These are phyloP conservation scores for Allolobophora icterica DNA, from an alignment of 2,888 invertebrate genomes.

Conservation along the genomic window DNA sequence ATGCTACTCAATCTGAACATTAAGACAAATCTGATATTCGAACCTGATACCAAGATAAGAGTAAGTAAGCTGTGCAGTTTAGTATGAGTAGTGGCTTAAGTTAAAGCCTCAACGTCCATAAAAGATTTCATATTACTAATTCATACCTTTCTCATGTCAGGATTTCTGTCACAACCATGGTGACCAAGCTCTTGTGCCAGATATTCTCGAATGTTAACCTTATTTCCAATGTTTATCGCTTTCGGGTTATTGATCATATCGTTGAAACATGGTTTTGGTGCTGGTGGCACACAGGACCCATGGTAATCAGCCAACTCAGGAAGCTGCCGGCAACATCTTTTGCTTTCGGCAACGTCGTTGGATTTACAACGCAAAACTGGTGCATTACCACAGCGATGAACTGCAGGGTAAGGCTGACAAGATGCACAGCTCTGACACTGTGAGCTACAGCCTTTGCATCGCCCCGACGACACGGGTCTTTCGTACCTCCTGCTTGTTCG, in stretches of 20 bases:
- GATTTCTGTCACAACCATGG: not conserved
- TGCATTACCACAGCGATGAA: not conserved
- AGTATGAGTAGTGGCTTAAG: not conserved
- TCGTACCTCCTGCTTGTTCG: not conserved
- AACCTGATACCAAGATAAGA: not conserved
- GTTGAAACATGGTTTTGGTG: not conserved
- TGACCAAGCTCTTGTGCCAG: slow-evolving; percentile 13
- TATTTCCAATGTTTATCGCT: not conserved
- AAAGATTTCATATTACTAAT: not conserved
- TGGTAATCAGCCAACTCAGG: not conserved
- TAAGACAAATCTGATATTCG: no score
- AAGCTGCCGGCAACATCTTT: not conserved
- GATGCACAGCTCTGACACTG: not conserved
- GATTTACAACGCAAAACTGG: not conserved
- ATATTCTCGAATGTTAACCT: not conserved
- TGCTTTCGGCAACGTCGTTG: not conserved
- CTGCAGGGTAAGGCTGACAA: not conserved
- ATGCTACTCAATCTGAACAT: not conserved
- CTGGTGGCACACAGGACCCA: not conserved
- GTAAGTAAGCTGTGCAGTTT: not conserved
- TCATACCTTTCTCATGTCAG: not conserved
- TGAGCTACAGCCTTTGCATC: not conserved
- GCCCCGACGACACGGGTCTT: not conserved
- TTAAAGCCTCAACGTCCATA: not conserved
- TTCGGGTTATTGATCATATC: not conserved